Conservation (phyloP, 2,113 vertebrate genomes). For the Cromileptes altivelis region DNA sequence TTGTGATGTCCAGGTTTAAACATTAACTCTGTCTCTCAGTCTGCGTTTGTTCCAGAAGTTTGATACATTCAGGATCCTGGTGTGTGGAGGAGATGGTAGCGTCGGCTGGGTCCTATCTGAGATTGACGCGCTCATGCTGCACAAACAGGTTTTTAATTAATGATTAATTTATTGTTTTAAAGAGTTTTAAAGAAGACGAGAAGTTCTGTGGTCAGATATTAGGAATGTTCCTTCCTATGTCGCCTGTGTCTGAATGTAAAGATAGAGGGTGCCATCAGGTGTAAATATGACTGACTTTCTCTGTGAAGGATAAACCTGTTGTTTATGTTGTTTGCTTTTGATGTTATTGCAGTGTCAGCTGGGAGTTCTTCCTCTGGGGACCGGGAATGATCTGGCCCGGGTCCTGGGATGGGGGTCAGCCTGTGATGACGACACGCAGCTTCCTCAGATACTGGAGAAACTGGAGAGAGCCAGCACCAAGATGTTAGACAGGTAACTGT, state of each 20-base stretch:
- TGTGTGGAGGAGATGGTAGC: conserved; percentile 97
- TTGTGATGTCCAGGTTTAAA: background rate
- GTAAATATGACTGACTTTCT: background rate
- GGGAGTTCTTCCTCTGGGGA: conserved; percentile 95
- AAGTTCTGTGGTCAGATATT: too few relatives aligned
- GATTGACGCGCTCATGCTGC: conserved; percentile 94
- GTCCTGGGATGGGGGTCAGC: conserved; percentile 97
- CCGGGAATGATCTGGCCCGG: conserved; percentile 95
- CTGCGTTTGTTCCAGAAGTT: conserved; percentile 98
- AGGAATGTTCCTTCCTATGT: background rate
- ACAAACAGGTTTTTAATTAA: conserved; percentile 89
- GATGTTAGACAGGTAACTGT: conserved; percentile 94
- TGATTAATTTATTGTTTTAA: too few relatives aligned
- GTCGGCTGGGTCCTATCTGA: conserved; percentile 99
- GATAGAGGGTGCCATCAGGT: too few relatives aligned
- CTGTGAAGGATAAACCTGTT: background rate
- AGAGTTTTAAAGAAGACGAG: too few relatives aligned
- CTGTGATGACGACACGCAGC: conserved; percentile 95
- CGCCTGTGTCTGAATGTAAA: background rate
- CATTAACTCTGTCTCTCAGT: conserved; percentile 72
- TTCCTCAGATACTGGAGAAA: conserved; percentile 97
- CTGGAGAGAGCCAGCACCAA: conserved; percentile 98
- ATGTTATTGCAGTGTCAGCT: conserved; percentile 90
- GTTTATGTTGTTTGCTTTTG: background rate
- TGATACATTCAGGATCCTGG: conserved; percentile 97